phyloP scores from a whole-genome alignment of 2,113 vertebrate species.

The Phrynosoma blainvillii region DNA sequence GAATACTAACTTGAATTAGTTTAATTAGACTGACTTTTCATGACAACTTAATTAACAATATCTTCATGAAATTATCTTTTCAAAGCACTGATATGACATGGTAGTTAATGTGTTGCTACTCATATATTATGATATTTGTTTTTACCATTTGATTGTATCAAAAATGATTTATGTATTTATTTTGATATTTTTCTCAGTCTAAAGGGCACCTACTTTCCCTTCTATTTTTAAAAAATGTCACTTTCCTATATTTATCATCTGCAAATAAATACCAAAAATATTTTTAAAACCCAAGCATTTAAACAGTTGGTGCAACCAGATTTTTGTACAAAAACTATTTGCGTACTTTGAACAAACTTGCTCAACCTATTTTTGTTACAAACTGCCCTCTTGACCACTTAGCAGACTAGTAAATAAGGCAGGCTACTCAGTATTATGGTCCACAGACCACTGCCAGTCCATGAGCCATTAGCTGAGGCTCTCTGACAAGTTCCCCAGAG shows the following conservation, averaged over 20 bases:
- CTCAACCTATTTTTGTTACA: neutral
- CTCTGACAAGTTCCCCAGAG: too few relatives aligned
- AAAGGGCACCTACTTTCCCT: neutral
- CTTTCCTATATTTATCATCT: neutral
- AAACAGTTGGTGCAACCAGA: too few relatives aligned
- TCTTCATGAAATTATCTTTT: neutral
- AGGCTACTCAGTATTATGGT: neutral
- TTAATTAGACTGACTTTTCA: neutral
- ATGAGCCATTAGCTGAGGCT: too few relatives aligned
- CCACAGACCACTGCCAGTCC: too few relatives aligned
- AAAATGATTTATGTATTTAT: too few relatives aligned
- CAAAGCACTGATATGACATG: neutral
- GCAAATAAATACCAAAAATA: neutral
- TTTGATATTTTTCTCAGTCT: neutral
- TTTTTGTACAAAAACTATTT: neutral
- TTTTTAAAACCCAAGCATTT: neutral
- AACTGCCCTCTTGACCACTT: neutral
- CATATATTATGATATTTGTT: neutral
- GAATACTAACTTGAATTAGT: neutral
- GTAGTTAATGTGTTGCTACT: neutral
- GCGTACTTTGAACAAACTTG: neutral
- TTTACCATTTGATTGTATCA: neutral
- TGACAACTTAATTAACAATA: neutral
- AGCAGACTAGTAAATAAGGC: slow-evolving; percentile 28
- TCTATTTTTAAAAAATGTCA: neutral